Conservation (phyloP, 2,113 vertebrate genomes). For the Gavialis gangeticus region DNA sequence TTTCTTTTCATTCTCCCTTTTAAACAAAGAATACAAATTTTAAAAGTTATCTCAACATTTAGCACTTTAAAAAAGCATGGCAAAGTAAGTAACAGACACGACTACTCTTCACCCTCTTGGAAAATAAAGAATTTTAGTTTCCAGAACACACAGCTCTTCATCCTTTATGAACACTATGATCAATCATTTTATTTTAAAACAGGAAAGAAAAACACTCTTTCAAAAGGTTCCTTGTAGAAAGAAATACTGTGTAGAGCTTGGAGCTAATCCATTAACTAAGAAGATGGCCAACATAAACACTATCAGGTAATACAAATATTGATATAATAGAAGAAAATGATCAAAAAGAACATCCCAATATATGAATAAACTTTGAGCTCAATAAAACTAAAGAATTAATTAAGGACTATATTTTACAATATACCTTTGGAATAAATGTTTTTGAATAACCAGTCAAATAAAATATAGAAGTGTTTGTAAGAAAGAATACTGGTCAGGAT, state of each 20-base stretch:
- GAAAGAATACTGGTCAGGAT: background rate
- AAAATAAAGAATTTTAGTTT: conserved; percentile 4
- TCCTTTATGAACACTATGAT: background rate
- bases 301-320: background rate
- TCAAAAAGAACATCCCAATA: conserved; percentile 10
- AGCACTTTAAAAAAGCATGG: background rate
- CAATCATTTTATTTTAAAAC: conserved; percentile 20
- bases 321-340: conserved; percentile 19
- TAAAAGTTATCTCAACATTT: background rate
- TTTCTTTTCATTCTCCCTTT: background rate
- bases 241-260: conserved; percentile 25
- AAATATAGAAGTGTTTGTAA: background rate
- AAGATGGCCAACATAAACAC: conserved; percentile 38
- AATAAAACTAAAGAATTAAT: conserved; percentile 18
- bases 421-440: background rate
- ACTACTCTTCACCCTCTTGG: background rate
- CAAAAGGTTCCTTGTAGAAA: conserved; percentile 15
- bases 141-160: background rate
- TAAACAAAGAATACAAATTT: background rate
- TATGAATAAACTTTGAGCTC: background rate
- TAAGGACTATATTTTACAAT: background rate
- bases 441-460: background rate
- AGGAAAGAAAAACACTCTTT: background rate
- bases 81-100: background rate
- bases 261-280: conserved; percentile 12